Evolutionary conservation across 2,888 invertebrate genomes (phyloP), one percentile per base, ranked within the genome.

Genomic region (Parascotia fuliginaria): DNA sequence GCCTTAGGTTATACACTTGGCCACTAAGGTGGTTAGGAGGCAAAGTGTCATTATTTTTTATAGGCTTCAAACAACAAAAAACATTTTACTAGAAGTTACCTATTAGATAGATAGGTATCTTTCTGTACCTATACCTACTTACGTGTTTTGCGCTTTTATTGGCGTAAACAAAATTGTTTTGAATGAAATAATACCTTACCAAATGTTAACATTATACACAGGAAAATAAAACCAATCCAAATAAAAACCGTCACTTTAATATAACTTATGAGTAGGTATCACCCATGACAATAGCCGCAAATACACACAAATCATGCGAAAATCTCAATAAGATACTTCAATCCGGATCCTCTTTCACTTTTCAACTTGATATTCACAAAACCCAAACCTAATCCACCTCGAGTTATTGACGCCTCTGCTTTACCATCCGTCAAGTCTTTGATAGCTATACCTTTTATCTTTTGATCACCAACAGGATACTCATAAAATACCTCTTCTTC

Each of bases 361-460:
- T 85, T 87, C 34, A 90, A 41, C 16, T 85, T 85, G 2, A 89
- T 82, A 6, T 77, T 77, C 1, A 83, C 89, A 22, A 76, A 83
- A 14, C 75, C 63, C 24, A 81, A 80, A 0, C 86, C 85, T 0
- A 88, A 55, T 0, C 89, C 89, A 0, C 89, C 89, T 3, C 80
- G 57, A 0, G 57, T 83, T 0, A 90, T 83, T 0, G 87, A 81
- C 0, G 83, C 77, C 37, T 81, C 72, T 0, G 85, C 78, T 6
- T 77, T 42, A 0, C 81, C 76, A 14, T 86, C 80, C 0, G 81
- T 76, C 9, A 66, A 13, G 34, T 66, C 66, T 32, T 51, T 67
- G 28, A 67, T 62, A 3, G 68, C 63, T 9, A 68, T 53, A 0
- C 85, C 84, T 50, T 83, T 83, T 2, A 84, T 83, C 52, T 70